Evolutionary conservation across 2,113 vertebrate genomes (phyloP).

Genomic region (Siphamia tubifer): DNA sequence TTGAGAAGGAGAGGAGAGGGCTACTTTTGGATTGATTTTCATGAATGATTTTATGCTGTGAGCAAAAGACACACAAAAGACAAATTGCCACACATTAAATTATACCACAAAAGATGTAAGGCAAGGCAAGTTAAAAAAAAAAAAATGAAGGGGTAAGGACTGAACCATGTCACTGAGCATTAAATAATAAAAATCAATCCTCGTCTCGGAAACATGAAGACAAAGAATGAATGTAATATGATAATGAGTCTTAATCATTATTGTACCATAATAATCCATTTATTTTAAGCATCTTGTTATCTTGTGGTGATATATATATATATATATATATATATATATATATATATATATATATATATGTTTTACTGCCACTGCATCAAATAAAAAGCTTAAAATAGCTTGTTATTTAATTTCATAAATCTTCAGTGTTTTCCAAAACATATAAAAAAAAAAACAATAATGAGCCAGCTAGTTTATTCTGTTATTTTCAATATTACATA

Average conservation of each 20-base stretch:
- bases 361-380: too few species aligned
- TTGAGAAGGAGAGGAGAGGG: constrained; percentile 48
- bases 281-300: too few species aligned
- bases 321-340: too few species aligned
- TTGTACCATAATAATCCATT: too few species aligned
- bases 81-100: constrained; percentile 61
- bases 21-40: constrained; percentile 71
- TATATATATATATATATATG: too few species aligned
- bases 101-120: constrained; percentile 55
- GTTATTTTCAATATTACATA: too few species aligned
- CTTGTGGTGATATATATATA: too few species aligned
- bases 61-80: constrained; percentile 67
- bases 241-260: neutral
- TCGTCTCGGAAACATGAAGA: constrained; percentile 29
- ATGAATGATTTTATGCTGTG: constrained; percentile 68
- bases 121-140: constrained; percentile 35
- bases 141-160: constrained; percentile 52
- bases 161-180: constrained; percentile 47
- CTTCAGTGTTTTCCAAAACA: too few species aligned
- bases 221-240: constrained; percentile 27
- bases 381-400: too few species aligned
- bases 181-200: constrained; percentile 56
- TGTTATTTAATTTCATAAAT: too few species aligned
- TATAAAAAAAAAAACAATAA: too few species aligned
- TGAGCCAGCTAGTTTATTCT: too few species aligned